These are phyloP conservation scores for Xestia sexstrigata DNA, from an alignment of 2,888 invertebrate species.

Conservation along the genomic window DNA sequence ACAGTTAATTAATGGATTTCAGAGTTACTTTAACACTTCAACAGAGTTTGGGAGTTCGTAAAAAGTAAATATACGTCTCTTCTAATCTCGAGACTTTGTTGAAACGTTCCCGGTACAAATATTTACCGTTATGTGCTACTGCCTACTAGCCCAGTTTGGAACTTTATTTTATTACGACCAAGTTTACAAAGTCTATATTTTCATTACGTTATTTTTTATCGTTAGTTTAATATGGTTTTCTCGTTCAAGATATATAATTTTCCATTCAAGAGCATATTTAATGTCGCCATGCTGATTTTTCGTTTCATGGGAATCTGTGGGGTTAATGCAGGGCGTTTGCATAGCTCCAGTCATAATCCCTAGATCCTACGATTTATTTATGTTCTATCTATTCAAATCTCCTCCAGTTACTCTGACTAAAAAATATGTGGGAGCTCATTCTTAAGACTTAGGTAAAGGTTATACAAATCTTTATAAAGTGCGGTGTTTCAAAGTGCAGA, in stretches of 20 bases:
- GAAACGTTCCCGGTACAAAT: constrained; percentile 69
- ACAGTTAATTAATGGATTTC: constrained; percentile 71
- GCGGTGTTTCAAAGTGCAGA: constrained; percentile 59
- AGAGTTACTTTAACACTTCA: constrained; percentile 63
- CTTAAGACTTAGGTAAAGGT: constrained; percentile 33
- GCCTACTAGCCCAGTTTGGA: constrained; percentile 29
- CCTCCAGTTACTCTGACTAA: neutral
- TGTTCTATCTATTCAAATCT: neutral
- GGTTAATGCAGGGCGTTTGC: neutral
- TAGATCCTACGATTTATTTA: neutral
- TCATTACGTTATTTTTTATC: constrained; percentile 18
- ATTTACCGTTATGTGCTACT: constrained; percentile 63
- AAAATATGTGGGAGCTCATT: constrained; percentile 34
- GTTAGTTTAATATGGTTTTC: constrained; percentile 8
- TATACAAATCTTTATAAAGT: constrained; percentile 64
- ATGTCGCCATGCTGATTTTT: neutral
- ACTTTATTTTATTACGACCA: constrained; percentile 51
- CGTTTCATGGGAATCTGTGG: neutral
- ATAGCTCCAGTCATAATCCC: neutral
- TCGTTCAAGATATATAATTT: constrained; percentile 1
- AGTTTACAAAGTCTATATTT: constrained; percentile 32
- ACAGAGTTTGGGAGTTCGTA: constrained; percentile 59
- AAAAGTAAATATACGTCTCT: constrained; percentile 67
- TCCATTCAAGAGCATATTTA: neutral
- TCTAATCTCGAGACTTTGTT: constrained; percentile 57